Evolutionary conservation across 1,140 invertebrate genomes (phyloP).

Genomic region (Hyposmocoma kahamanoa): DNA sequence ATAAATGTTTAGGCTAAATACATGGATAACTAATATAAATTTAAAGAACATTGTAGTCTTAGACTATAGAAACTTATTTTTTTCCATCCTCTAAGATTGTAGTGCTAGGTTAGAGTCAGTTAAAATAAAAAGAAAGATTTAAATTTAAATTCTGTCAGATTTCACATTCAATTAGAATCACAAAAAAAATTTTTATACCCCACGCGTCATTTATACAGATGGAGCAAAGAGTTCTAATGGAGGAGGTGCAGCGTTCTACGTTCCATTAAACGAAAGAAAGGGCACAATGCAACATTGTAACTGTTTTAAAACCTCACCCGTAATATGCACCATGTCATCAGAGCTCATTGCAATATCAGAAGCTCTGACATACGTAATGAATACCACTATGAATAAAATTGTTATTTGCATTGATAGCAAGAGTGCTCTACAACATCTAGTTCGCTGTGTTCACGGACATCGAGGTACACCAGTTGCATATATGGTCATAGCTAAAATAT

Average conservation of each 20-base stretch:
- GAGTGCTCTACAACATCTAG: constrained; percentile 1
- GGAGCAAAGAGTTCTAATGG: not conserved
- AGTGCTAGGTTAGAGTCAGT: not conserved
- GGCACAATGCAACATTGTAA: too few species aligned
- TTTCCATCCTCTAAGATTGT: too few species aligned
- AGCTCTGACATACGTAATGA: not conserved
- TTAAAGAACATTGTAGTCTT: not conserved
- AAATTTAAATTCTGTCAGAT: not conserved
- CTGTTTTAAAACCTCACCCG: not conserved
- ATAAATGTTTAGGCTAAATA: too few species aligned
- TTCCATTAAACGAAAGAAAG: too few species aligned
- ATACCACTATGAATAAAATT: not conserved
- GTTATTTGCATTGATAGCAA: not conserved
- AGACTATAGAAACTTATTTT: too few species aligned
- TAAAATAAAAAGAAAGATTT: not conserved
- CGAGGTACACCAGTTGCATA: constrained; percentile 4
- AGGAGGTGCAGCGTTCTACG: not conserved
- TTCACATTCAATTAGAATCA: too few species aligned
- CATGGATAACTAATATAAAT: constrained; percentile 3
- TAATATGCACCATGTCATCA: not conserved
- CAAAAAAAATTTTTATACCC: not conserved
- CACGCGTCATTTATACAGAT: constrained; percentile 6
- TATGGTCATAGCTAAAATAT: not conserved
- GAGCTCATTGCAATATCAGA: constrained; percentile 5
- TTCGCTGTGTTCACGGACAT: not conserved